These are phyloP conservation scores for Heliothis peltigera DNA, from an alignment of 2,888 invertebrate species.

Conservation along the genomic window DNA sequence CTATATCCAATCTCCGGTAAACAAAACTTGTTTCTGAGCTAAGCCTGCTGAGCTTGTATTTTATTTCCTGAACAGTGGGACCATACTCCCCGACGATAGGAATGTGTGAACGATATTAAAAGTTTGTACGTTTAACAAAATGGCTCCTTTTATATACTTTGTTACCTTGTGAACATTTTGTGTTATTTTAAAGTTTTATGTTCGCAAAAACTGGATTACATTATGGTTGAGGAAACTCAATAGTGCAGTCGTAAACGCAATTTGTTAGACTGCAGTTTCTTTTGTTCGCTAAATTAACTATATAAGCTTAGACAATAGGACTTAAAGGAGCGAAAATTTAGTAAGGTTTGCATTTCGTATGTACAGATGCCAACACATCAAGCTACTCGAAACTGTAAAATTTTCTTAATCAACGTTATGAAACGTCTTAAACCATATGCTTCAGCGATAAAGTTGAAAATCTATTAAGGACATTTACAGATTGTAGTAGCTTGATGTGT, in stretches of 20 bases:
- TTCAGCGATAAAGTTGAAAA: no score
- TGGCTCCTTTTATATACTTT: constrained; percentile 23
- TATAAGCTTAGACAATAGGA: not conserved
- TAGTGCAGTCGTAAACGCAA: constrained; percentile 11
- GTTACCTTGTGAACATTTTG: constrained; percentile 31
- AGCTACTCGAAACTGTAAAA: no score
- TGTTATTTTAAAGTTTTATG: constrained; percentile 44
- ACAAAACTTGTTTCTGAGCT: no score
- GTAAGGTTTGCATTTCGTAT: no score
- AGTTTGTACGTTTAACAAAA: constrained; percentile 57
- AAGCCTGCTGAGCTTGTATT: no score
- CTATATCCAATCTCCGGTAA: no score
- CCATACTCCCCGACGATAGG: constrained; percentile 27
- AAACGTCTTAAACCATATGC: no score
- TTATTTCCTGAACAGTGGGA: constrained; percentile 20
- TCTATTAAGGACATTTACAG: no score
- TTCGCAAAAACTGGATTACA: constrained; percentile 29
- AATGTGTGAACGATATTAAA: constrained; percentile 62
- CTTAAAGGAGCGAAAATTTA: no score
- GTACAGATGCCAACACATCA: no score
- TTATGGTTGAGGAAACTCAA: constrained; percentile 10
- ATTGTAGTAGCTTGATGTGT: no score
- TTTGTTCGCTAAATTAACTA: not conserved
- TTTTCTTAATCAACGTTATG: no score
- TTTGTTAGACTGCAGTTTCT: not conserved